Percentiles rank a stretch among this genome's conserved stretches.
Conservation (phyloP, 2,113 vertebrate genomes). For the Nyctibius bracteatus region DNA sequence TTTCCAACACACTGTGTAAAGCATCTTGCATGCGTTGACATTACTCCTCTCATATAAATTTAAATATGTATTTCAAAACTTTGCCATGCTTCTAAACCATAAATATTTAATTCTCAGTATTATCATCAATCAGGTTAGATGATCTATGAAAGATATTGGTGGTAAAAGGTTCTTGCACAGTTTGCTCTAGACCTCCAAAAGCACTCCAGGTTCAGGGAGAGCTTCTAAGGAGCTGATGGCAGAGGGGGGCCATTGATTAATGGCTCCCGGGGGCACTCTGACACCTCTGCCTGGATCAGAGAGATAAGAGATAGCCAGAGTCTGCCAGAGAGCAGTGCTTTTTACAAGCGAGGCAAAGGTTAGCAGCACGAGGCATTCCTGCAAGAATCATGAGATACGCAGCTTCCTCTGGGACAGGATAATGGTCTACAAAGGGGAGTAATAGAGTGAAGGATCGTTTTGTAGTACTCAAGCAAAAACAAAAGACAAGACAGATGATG, state of each 20-base stretch:
- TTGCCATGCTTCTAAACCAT: conserved; percentile 43
- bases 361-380: conserved; percentile 37
- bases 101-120: conserved; percentile 72
- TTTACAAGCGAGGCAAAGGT: conserved; percentile 62
- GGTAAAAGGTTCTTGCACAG: conserved; percentile 42
- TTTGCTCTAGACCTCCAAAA: conserved; percentile 25
- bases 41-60: background rate
- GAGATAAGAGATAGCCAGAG: conserved; percentile 63
- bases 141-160: conserved; percentile 16
- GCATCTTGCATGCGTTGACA: background rate
- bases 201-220: conserved; percentile 28
- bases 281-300: conserved; percentile 72
- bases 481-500: conserved; percentile 32
- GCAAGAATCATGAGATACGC: background rate
- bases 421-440: conserved; percentile 42
- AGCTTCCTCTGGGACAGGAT: conserved; percentile 27
- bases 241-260: conserved; percentile 67
- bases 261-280: conserved; percentile 64
- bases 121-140: conserved; percentile 44
- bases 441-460: conserved; percentile 32
- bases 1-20: background rate
- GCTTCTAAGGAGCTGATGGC: conserved; percentile 63
- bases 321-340: conserved; percentile 14
- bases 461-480: conserved; percentile 18
- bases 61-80: conserved; percentile 6